Evolutionary conservation across 2,113 vertebrate genomes (phyloP).

Genomic region (Triplophysa siluroides): DNA sequence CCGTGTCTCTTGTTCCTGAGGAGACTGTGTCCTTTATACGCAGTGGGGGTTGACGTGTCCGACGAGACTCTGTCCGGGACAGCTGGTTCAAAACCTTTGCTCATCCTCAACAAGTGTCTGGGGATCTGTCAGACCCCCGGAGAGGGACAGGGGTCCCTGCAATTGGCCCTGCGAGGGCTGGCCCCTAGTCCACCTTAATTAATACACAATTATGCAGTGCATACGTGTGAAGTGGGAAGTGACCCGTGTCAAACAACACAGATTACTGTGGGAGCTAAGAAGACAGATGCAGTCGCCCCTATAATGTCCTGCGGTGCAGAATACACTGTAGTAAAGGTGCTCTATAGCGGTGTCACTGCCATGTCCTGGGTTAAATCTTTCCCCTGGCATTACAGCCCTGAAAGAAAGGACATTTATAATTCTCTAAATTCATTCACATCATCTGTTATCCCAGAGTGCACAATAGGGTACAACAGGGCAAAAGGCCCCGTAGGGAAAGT

Average conservation of each 20-base stretch:
- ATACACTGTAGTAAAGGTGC: not conserved
- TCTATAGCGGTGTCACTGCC: not conserved
- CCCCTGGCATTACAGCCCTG: not conserved
- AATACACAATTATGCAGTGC: slow-evolving; percentile 55
- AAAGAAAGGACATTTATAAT: not conserved
- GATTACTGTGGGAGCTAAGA: slow-evolving; percentile 39
- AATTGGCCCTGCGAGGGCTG: slow-evolving; percentile 31
- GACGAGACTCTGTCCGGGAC: slow-evolving; percentile 52
- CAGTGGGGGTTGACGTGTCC: slow-evolving; percentile 52
- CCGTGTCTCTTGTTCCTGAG: slow-evolving; percentile 30
- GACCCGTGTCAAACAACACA: slow-evolving; percentile 55
- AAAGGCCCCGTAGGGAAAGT: not conserved
- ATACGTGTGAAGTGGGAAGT: slow-evolving; percentile 40
- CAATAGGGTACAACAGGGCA: not conserved
- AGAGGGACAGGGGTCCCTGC: slow-evolving; percentile 21
- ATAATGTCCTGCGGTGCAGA: slow-evolving; percentile 25
- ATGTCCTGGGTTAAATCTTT: not conserved
- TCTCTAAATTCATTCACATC: not conserved
- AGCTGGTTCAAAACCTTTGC: slow-evolving; percentile 60
- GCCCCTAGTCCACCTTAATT: slow-evolving; percentile 51
- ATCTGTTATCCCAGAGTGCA: not conserved
- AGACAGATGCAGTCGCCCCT: not conserved
- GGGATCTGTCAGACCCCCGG: slow-evolving; percentile 47
- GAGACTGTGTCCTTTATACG: slow-evolving; percentile 55
- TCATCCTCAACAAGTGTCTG: slow-evolving; percentile 60